Conservation (phyloP, 92 coral and sea anemone genomes). For the Epizoanthus stellaris region DNA sequence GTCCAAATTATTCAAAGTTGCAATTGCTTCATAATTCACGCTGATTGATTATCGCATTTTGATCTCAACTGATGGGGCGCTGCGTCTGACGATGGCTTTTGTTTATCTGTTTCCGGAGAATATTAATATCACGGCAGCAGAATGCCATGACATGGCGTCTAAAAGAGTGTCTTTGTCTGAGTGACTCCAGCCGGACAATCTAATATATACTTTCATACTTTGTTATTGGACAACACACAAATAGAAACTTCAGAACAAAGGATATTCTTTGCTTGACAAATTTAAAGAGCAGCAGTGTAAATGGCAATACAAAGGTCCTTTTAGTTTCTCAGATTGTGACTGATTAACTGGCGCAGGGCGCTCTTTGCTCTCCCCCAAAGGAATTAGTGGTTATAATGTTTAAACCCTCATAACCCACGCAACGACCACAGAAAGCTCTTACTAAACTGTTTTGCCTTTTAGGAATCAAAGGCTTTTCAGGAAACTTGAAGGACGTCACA, state of each 20-base stretch:
- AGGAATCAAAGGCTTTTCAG: background rate
- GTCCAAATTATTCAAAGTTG: conserved; percentile 7
- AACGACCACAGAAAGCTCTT: background rate
- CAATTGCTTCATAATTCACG: background rate
- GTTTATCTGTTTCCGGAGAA: conserved; percentile 21
- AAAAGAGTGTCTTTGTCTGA: conserved; percentile 28
- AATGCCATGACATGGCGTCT: conserved; percentile 26
- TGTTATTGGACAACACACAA: conserved; percentile 19
- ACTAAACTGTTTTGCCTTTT: background rate
- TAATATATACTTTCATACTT: conserved; percentile 5
- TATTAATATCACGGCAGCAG: conserved; percentile 28
- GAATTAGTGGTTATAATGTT: background rate
- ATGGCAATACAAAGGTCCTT: conserved; percentile 16
- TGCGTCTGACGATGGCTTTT: conserved; percentile 25
- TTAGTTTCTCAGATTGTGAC: conserved; percentile 19
- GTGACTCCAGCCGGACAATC: background rate
- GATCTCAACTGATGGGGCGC: background rate
- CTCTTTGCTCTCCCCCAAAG: conserved; percentile 7
- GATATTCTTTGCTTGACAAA: conserved; percentile 18
- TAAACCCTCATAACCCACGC: background rate
- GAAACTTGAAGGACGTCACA: background rate
- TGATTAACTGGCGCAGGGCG: conserved; percentile 6
- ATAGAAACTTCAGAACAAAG: conserved; percentile 17
- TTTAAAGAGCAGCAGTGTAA: conserved; percentile 9
- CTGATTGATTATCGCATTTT: conserved; percentile 27